Evolutionary conservation across 2,113 vertebrate genomes (phyloP), one percentile per base, ranked within the genome.

Genomic region (Leptobrachium ailaonicum): DNA sequence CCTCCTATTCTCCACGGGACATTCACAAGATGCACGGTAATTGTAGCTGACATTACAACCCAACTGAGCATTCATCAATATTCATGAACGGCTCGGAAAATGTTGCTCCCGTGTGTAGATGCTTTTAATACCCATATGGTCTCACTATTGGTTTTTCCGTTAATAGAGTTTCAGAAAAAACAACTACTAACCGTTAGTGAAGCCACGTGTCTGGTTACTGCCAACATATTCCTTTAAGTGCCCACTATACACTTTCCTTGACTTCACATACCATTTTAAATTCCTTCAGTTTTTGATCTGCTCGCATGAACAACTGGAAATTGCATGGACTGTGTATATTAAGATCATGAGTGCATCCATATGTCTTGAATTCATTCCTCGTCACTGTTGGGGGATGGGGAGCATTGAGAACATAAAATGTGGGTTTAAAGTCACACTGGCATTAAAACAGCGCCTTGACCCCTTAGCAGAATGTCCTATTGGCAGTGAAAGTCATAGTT

Each of bases 11-110:
- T 68, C 78, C 41, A 50, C 68, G 64, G 64, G 53, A 42, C 62
- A 32, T 11, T 12, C 20, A 43, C 14, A 20, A 53, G 20, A 53
- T 44, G 11, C 50, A 74, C 63, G 56, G 32, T 73, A 56, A 73
- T 73, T 67, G 63, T n/a, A 80, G 62, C 62, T 80, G 78, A 80
- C 78, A 73, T 41, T 47, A 45, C 53, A 80, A 42, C 50, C 63
- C n/a, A 70, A 42, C 53, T 73, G 62, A 63, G 72, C n/a, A 69
- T 14, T 12, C 67, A 77, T 77, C 76, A 77, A 71, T 71, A 73
- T 80, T 72, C 71, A 80, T 56, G 77, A 43, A 44, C n/a, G 43
- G 50, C 47, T 74, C 10, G 60, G 70, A 73, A 80, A 60, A 73
- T 74, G 73, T 40, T 45, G 20, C 74, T 80, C 62, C 50, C 56